Evolutionary conservation across 2,797 vertebrate species (phyloP).

Genomic region (Phoebastria nigripes): DNA sequence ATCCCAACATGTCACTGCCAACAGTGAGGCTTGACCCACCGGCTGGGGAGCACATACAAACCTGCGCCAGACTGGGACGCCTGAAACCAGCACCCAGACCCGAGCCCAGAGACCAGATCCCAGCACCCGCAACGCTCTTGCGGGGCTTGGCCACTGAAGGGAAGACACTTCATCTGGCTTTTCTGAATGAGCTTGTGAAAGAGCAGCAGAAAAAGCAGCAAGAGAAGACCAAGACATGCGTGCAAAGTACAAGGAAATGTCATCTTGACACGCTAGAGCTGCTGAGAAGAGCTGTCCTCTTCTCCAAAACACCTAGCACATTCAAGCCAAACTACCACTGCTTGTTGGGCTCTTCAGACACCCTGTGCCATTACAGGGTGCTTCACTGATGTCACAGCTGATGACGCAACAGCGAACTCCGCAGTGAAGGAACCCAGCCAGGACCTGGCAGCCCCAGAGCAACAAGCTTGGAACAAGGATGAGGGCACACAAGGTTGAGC

Average conservation of each 20-base stretch:
- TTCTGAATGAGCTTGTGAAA: background rate
- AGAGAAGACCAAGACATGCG: background rate
- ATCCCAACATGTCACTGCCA: background rate
- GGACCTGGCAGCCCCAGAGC: background rate
- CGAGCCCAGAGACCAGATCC: background rate
- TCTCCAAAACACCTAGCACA: background rate
- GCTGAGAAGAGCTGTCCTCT: background rate
- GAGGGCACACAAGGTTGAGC: background rate
- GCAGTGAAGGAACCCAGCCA: background rate
- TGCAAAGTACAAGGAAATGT: background rate
- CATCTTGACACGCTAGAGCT: background rate
- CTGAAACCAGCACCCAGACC: background rate
- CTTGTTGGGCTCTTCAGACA: background rate
- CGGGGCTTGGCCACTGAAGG: background rate
- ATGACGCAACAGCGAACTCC: background rate
- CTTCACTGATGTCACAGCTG: background rate
- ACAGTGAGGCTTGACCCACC: accelerated
- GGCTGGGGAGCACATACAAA: background rate
- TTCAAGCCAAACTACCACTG: background rate
- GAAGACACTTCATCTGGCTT: background rate
- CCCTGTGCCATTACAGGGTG: no score
- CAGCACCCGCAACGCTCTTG: accelerated
- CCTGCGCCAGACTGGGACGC: background rate
- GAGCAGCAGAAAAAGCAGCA: background rate
- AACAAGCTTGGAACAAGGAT: background rate